These are phyloP conservation scores for Coptotermes formosanus DNA, from an alignment of 1,140 invertebrate species.

Conservation along the genomic window DNA sequence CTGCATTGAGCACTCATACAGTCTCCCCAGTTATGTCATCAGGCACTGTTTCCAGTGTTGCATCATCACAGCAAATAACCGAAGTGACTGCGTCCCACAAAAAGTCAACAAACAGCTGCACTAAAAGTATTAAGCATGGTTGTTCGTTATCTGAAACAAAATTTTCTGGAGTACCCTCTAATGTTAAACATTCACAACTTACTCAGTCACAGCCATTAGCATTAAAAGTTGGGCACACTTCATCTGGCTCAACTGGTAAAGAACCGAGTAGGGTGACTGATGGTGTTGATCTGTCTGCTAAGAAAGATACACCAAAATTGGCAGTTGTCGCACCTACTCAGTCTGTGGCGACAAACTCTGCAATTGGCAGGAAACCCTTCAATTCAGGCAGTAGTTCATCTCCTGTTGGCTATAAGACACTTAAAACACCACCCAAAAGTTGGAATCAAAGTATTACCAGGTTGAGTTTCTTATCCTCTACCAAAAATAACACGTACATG, in stretches of 20 bases:
- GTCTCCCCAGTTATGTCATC: background rate
- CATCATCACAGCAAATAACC: background rate
- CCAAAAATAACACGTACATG: background rate
- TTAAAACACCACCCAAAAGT: conserved; percentile 33
- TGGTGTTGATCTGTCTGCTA: background rate
- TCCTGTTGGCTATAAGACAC: conserved; percentile 28
- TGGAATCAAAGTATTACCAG: conserved; percentile 32
- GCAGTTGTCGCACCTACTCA: conserved; percentile 31
- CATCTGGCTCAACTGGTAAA: background rate
- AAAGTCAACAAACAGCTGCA: background rate
- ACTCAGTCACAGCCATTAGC: background rate
- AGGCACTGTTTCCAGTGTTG: background rate
- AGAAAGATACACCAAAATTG: conserved; percentile 28
- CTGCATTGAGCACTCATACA: background rate
- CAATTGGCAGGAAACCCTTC: background rate
- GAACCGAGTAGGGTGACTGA: background rate
- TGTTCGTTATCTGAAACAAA: background rate
- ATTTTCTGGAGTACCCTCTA: background rate
- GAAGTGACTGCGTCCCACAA: background rate
- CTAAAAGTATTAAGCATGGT: background rate
- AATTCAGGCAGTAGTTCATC: background rate
- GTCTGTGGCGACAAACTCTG: conserved; percentile 6
- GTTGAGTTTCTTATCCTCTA: background rate
- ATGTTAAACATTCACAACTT: background rate
- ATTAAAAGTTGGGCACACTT: background rate